phyloP scores from a whole-genome alignment of 2,113 vertebrate species.

The Synchiropus splendidus region DNA sequence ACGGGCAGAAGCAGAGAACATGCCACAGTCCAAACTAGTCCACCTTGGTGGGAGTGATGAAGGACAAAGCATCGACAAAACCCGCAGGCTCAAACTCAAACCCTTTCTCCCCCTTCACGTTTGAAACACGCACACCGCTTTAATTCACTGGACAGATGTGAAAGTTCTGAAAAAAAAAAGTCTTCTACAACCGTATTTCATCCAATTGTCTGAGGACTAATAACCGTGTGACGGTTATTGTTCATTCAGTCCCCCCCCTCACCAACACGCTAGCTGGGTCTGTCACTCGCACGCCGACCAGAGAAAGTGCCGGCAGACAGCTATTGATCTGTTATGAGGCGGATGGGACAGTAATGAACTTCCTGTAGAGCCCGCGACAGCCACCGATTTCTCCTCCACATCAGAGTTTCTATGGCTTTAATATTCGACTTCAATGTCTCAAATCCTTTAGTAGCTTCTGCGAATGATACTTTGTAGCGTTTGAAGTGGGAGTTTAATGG shows the following conservation, averaged over 20 bases:
- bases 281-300: constrained; percentile 4
- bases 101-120: neutral
- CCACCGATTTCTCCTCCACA: constrained; percentile 6
- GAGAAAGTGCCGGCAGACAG: constrained; percentile 35
- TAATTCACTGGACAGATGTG: constrained; percentile 52
- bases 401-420: constrained; percentile 3
- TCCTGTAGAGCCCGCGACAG: constrained; percentile 27
- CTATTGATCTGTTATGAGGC: constrained; percentile 44
- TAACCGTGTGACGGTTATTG: constrained; percentile 19
- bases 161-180: constrained; percentile 36
- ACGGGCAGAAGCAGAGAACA: neutral
- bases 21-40: constrained; percentile 30
- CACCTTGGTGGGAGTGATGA: constrained; percentile 43
- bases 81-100: constrained; percentile 11
- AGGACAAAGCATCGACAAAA: constrained; percentile 47
- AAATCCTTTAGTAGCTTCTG: too few relatives aligned
- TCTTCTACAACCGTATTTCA: constrained; percentile 20
- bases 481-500: constrained; percentile 5
- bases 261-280: too few relatives aligned
- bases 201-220: constrained; percentile 14
- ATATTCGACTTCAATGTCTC: neutral
- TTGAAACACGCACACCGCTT: constrained; percentile 12
- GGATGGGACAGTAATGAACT: constrained; percentile 42
- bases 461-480: neutral
- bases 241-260: too few relatives aligned